These are phyloP conservation scores for Iselma pallidipennis DNA, from an alignment of 2,888 invertebrate species.

Conservation along the genomic window DNA sequence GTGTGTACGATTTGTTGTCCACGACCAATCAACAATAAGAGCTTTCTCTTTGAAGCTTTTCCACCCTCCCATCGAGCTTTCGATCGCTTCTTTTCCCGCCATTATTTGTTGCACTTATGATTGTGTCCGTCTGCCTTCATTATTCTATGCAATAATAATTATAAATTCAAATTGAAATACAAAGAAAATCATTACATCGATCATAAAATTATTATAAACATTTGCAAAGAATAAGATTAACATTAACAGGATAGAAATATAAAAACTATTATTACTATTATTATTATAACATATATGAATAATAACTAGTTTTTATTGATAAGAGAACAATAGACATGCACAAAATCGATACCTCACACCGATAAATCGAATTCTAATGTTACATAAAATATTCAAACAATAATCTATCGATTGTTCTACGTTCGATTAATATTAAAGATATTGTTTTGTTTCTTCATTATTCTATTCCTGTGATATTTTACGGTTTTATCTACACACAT, in stretches of 20 bases:
- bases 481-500: no score
- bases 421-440: not conserved
- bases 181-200: not conserved
- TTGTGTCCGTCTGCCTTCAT: not conserved
- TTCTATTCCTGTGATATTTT: no score
- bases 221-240: not conserved
- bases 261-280: not conserved
- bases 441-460: not conserved
- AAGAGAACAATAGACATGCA: constrained; percentile 16
- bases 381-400: not conserved
- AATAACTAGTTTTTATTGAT: constrained; percentile 10
- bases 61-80: no score
- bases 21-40: no score
- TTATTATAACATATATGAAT: not conserved
- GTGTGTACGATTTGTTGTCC: no score
- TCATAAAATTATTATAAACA: not conserved
- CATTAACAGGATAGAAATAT: not conserved
- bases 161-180: not conserved
- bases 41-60: no score
- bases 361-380: constrained; percentile 10
- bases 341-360: constrained; percentile 17
- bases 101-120: no score
- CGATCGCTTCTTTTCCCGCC: no score
- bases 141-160: not conserved
- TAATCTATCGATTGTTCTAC: constrained; percentile 1